Evolutionary conservation across 2,113 vertebrate species (phyloP), one percentile per base, ranked within the genome.

Genomic region (Oreochromis niloticus): DNA sequence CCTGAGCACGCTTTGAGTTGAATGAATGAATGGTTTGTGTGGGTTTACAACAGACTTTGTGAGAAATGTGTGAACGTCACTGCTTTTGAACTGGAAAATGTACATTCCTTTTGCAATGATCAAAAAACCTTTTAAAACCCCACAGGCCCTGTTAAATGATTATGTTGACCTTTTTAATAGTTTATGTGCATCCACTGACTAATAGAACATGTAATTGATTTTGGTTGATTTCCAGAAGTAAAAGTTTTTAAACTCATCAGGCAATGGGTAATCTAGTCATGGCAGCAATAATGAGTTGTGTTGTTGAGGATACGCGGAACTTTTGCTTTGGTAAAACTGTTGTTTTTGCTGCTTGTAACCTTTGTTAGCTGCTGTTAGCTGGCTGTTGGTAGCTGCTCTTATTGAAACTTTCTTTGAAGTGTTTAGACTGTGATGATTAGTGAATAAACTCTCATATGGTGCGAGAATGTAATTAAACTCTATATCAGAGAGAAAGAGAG

Each of bases 11-110:
- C 73, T 22, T 68, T 2, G 9, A 59, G 81, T 30, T 24, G 41
- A 66, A 87, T 73, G 86, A 90, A 90, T 87, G 56, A 87, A 52
- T 71, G 78, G 71, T 87, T 87, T 91, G 71, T 90, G 61, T 57
- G 84, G 54, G 13, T 88, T 78, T 83, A 12, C 22, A 46, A 73
- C 41, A 30, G 68, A 17, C 41, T 73, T 73, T 48, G 41, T 71
- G 36, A 24, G n/a, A 22, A 63, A 24, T 43, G 39, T 48, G 41
- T 73, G 68, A 0, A 48, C 1, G 41, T 30, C 22, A 11, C 68
- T 48, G 68, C 68, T 73, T 73, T 73, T 27, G 68, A 73, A 46
- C 68, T 48, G 39, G n/a, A 46, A 73, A 46, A 16, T 16, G 39
- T 43, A 4, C 66, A 46, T 73, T 73, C 22, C 22, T 27, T 24